Evolutionary conservation across 2,888 invertebrate genomes (phyloP), one percentile per base, ranked within the genome.

Genomic region (Sinhomidia bicolor): DNA sequence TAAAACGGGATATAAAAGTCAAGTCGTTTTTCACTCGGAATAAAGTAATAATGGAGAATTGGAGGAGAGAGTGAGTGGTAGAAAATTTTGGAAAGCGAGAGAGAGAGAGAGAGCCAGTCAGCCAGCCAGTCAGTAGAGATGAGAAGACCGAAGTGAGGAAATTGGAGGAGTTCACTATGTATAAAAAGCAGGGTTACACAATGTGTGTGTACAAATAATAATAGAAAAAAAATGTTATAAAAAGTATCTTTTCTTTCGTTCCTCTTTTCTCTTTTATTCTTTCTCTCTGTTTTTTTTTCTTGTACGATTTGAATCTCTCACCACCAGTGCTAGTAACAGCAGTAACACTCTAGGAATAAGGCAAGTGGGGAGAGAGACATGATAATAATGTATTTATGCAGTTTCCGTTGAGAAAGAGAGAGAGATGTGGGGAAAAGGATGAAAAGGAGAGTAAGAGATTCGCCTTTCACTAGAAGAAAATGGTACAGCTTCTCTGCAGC

Each of bases 311-410:
- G 62, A 12, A 29, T 23, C 62, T 14, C 62, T 62, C 62, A 62
- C 9, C 68, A 3, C 26, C 26, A 65, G 41, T 9, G 32, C 2
- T 12, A 29, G 26, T n/a, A 68, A 14, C 12, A 60, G 60, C 23
- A 62, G 62, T 26, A 20, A 26, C 14, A 36, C 44, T 44, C 74
- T 47, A 4, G 36, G 23, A 71, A 41, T 71, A 47, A 23, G 26
- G 29, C 26, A 54, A 78, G 57, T 36, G 32, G 51, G 71, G 23
- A 54, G 57, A 65, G 36, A 47, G 47, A 20, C 68, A 65, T 17
- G 26, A 62, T 68, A 83, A 71, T 71, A 71, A 83, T 71, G 71
- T 54, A 83, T 71, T 83, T 60, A 82, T 74, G 51, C 47, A 83
- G 71, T 51, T 74, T 71, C 71, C 71, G 23, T 20, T 10, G 1